These are phyloP conservation scores for Leuciscus waleckii DNA, from an alignment of 2,797 vertebrate species.

Conservation along the genomic window DNA sequence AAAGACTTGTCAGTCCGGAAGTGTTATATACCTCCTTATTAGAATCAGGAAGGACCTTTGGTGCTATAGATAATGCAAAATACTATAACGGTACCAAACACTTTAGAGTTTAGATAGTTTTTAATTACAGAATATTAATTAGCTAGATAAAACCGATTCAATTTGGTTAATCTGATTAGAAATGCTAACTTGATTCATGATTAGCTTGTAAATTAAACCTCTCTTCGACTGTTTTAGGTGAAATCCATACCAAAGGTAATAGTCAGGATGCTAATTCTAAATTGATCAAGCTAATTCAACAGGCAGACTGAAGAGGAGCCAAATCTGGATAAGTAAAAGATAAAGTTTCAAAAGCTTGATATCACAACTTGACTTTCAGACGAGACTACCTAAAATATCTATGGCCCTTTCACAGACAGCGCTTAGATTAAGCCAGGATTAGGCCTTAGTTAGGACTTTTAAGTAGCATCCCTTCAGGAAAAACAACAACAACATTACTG, in stretches of 20 bases:
- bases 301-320: conserved; percentile 64
- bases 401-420: too few relatives aligned
- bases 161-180: conserved; percentile 77
- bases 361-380: conserved; percentile 9
- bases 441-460: too few relatives aligned
- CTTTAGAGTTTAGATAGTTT: conserved; percentile 65
- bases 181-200: conserved; percentile 78
- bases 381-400: neutral
- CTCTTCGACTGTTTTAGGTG: conserved; percentile 66
- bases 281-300: conserved; percentile 66
- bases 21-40: neutral
- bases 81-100: conserved; percentile 21
- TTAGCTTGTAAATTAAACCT: conserved; percentile 79
- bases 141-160: conserved; percentile 67
- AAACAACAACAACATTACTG: too few relatives aligned
- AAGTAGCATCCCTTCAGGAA: too few relatives aligned
- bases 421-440: too few relatives aligned
- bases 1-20: neutral
- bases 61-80: neutral
- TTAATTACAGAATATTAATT: conserved; percentile 75
- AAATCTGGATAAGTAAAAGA: conserved; percentile 64
- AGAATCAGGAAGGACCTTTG: neutral
- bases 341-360: conserved; percentile 60
- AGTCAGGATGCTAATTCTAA: conserved; percentile 69
- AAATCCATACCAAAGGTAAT: conserved; percentile 72